These are phyloP conservation scores for Anguilla obscura DNA, from an alignment of 2,797 vertebrate genomes.

Conservation along the genomic window DNA sequence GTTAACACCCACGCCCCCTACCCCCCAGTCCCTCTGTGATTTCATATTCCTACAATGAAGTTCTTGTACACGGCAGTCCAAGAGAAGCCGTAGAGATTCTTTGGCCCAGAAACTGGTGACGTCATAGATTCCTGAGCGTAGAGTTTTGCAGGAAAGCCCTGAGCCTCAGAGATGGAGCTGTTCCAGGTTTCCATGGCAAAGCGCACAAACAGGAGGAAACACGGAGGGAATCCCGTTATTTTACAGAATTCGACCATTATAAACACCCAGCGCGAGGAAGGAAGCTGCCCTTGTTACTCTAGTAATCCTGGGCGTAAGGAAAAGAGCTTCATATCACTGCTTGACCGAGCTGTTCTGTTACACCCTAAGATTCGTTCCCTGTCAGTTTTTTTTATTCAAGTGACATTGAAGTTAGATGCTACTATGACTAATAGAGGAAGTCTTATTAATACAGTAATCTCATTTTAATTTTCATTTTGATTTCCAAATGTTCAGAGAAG, in stretches of 20 bases:
- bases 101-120: conserved; percentile 88
- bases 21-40: conserved; percentile 53
- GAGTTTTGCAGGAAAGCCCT: conserved; percentile 99
- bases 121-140: conserved; percentile 99
- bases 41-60: conserved; percentile 86
- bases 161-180: conserved; percentile 91
- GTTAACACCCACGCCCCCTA: conserved; percentile 28
- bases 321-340: conserved; percentile 73
- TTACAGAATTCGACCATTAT: conserved; percentile 99
- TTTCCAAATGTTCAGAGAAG: conserved; percentile 89
- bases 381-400: conserved; percentile 23
- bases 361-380: conserved; percentile 27
- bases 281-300: conserved; percentile 90
- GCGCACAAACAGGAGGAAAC: conserved; percentile 99
- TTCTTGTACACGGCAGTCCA: conserved; percentile 91
- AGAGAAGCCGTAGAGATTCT: conserved; percentile 90
- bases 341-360: conserved; percentile 39
- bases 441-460: conserved; percentile 14
- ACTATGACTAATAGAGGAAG: conserved; percentile 59
- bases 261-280: conserved; percentile 97
- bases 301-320: conserved; percentile 77
- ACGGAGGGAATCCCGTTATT: conserved; percentile 99
- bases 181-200: conserved; percentile 99
- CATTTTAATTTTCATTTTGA: conserved; percentile 23
- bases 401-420: conserved; percentile 37